Evolutionary conservation across 53 echinoderm and acorn worm species (phyloP).

Genomic region (Antedon mediterranea): DNA sequence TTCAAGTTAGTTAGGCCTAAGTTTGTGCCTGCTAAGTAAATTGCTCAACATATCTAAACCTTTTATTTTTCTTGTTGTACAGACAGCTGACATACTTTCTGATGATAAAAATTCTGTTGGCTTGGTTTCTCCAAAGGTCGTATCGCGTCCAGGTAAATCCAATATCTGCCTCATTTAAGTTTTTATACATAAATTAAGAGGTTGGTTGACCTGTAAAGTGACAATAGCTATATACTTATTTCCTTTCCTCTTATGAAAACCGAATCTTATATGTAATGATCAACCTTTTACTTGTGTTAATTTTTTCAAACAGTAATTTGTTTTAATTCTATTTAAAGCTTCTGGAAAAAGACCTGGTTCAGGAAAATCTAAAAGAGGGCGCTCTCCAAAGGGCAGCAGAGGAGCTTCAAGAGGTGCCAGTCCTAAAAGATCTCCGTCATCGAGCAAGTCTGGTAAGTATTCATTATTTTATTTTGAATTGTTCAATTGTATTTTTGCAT

Average conservation of each 20-base stretch:
- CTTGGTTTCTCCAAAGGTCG: not conserved
- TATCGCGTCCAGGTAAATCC: not conserved
- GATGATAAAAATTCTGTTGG: not conserved
- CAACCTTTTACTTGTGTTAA: too few species aligned
- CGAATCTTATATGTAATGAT: too few species aligned
- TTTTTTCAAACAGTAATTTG: not conserved
- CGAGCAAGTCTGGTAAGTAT: conserved; percentile 10
- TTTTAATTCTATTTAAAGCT: conserved; percentile 4
- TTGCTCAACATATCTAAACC: too few species aligned
- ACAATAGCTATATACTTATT: too few species aligned
- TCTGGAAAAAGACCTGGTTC: conserved; percentile 52
- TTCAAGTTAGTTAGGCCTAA: not conserved
- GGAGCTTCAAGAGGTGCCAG: conserved; percentile 65
- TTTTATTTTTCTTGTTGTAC: not conserved
- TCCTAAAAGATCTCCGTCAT: conserved; percentile 48
- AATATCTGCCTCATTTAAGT: not conserved
- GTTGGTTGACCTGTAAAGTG: not conserved
- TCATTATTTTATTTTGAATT: too few species aligned
- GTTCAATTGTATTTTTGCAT: too few species aligned
- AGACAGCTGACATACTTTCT: not conserved
- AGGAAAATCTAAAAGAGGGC: conserved; percentile 55
- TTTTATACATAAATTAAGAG: not conserved
- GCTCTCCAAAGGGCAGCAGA: conserved; percentile 54
- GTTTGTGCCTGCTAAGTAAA: too few species aligned
- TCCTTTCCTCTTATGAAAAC: too few species aligned